Base-by-base conservation (phyloP, 2,113 vertebrate genomes). In the Cyanistes caeruleus region DNA sequence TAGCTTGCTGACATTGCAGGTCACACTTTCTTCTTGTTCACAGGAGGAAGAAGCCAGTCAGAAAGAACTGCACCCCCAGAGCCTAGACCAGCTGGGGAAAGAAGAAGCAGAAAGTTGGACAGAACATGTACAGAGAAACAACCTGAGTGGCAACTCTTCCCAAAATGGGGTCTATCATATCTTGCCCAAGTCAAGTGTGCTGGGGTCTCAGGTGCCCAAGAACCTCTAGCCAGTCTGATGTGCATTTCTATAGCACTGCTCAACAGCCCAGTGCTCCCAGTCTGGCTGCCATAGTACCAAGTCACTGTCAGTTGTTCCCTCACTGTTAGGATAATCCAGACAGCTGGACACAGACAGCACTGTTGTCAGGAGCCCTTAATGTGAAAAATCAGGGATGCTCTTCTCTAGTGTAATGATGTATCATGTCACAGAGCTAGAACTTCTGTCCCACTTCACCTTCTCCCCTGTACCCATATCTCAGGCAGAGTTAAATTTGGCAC, bases 21-120 rank as follows among this genome's bases (percentile, higher is more conserved):
- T 78, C 31, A 69, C 14, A 12, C 69, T 95, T 87, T 69, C 31
- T 80, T 93, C 46, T 84, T 64, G 12, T 72, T 86, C 44, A 62
- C 79, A 98, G 97, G 95, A 95, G 25, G 95, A 96, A 87, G 95
- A 97, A 59, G 10, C 51, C 78, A 58, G 51, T 49, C 94, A 91
- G 67, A 92, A 95, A 78, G 83, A 96, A 24, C 73, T 78, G 51
- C 35, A 79, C 13, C 23, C n/a, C 11, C 80, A 84, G 73, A 91
- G 23, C 23, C 48, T 69, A 43, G 87, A 80, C 10, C 65, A 91
- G 35, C 53, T 81, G 24, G 27, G 27, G 8, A 94, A 93, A 65
- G 93, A 95, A 85, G 92, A 28, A 73, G 59, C 53, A 62, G 83
- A 78, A 84, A 49, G 7, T 1, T 64, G 80, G 14, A 73, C n/a